phyloP scores from a whole-genome alignment of 2,888 invertebrate species.

The Branchipolynoe longqiensis region DNA sequence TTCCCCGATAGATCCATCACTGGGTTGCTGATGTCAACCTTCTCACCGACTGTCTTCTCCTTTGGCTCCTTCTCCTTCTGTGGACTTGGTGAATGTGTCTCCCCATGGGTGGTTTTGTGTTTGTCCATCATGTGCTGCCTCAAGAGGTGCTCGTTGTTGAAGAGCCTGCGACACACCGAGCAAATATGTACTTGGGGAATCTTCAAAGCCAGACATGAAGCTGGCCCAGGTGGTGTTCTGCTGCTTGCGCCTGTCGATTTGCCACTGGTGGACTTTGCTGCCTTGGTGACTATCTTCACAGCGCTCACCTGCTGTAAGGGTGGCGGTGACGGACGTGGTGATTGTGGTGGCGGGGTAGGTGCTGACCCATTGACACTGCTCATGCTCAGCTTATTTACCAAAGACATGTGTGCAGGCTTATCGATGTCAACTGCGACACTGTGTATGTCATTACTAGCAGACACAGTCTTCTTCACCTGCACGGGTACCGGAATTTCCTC shows the following conservation, averaged over 20 bases:
- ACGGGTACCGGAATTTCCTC: not conserved
- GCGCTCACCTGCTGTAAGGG: too few relatives aligned
- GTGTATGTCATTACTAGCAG: not conserved
- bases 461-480: not conserved
- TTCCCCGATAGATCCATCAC: conserved; percentile 39
- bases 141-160: conserved; percentile 58
- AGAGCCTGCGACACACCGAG: conserved; percentile 60
- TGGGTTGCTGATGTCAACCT: not conserved
- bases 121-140: conserved; percentile 60
- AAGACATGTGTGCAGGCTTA: too few relatives aligned
- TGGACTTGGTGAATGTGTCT: not conserved
- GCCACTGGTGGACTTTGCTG: not conserved
- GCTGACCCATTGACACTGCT: not conserved
- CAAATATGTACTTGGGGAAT: conserved; percentile 63
- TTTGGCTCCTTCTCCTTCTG: not conserved
- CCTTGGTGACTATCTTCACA: conserved; percentile 16
- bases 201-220: conserved; percentile 27
- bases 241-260: not conserved
- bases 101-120: conserved; percentile 53
- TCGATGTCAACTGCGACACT: too few relatives aligned
- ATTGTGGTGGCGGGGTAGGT: not conserved
- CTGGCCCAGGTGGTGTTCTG: not conserved
- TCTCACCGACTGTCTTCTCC: not conserved
- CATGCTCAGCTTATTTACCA: not conserved
- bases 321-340: not conserved